Evolutionary conservation across 2,113 vertebrate species (phyloP).

Genomic region (Pterocles gutturalis): DNA sequence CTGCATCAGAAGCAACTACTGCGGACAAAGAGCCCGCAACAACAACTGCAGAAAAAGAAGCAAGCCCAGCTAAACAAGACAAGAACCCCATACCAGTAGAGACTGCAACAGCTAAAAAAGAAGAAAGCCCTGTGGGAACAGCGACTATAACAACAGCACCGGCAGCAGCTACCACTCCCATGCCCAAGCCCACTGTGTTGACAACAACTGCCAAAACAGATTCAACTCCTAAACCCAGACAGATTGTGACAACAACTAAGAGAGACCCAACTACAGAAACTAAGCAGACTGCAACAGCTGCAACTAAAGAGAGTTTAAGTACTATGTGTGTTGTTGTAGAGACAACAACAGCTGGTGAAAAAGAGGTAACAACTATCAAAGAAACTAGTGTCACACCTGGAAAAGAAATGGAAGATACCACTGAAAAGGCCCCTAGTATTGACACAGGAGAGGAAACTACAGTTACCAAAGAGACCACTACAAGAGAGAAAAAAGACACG

Average conservation of each 20-base stretch:
- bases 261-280: background rate
- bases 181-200: background rate
- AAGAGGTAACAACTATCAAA: background rate
- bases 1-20: background rate
- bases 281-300: background rate
- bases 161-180: background rate
- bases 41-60: background rate
- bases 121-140: background rate
- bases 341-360: background rate
- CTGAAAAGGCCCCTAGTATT: background rate
- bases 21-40: background rate
- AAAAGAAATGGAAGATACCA: background rate
- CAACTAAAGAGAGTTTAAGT: background rate
- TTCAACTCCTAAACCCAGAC: background rate
- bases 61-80: background rate
- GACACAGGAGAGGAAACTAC: background rate
- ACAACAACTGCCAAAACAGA: background rate
- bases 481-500: constrained; percentile 36
- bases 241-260: background rate
- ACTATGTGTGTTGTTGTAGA: background rate
- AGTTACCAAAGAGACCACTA: background rate
- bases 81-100: background rate
- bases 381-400: background rate
- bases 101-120: background rate
- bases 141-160: background rate